Conservation (phyloP, 2,113 vertebrate genomes). For the Tetrax tetrax region DNA sequence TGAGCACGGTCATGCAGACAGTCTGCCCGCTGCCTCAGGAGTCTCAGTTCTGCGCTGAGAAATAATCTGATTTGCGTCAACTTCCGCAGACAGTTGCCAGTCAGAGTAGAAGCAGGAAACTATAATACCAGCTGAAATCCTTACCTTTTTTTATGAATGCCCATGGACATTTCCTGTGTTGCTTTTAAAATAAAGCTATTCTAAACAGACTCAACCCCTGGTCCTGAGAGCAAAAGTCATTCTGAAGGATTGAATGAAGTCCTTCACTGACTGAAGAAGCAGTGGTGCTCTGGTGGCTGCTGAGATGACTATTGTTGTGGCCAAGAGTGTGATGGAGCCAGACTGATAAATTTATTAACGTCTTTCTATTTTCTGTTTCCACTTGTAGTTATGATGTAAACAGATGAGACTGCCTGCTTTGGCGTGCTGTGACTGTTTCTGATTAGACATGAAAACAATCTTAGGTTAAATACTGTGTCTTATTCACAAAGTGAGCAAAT, state of each 20-base stretch:
- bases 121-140: neutral
- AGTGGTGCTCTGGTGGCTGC: neutral
- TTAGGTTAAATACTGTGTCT: neutral
- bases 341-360: neutral
- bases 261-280: neutral
- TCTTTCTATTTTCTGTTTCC: neutral
- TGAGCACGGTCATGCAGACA: neutral
- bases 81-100: neutral
- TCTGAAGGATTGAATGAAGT: neutral
- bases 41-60: neutral
- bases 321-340: neutral
- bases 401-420: neutral
- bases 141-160: neutral
- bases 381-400: neutral
- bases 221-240: neutral
- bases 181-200: neutral
- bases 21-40: neutral
- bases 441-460: neutral
- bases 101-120: neutral
- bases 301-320: neutral
- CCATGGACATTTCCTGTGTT: neutral
- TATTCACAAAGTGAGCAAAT: neutral
- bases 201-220: neutral
- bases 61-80: neutral
- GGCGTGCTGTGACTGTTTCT: neutral